phyloP scores from a whole-genome alignment of 2,888 invertebrate species.

The Mycalesis mineus region DNA sequence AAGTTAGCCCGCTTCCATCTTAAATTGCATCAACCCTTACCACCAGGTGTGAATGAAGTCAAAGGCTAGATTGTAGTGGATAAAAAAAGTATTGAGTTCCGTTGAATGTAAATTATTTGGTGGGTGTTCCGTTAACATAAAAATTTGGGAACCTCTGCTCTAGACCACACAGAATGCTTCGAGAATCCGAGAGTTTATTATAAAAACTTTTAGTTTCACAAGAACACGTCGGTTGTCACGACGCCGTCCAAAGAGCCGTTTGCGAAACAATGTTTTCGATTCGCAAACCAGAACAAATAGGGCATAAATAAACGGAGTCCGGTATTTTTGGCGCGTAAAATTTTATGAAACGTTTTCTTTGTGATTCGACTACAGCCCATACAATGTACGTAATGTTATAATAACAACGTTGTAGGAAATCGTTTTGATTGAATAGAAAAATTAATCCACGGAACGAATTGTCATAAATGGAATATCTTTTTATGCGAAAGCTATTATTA shows the following conservation, averaged over 20 bases:
- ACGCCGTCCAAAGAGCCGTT: slow-evolving; percentile 9
- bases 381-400: not conserved
- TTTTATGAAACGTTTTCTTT: slow-evolving; percentile 15
- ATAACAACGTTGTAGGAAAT: slow-evolving; percentile 1
- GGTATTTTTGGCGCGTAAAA: slow-evolving; percentile 7
- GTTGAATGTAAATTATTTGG: too few relatives aligned
- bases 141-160: too few relatives aligned
- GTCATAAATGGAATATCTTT: slow-evolving; percentile 1
- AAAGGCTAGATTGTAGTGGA: too few relatives aligned
- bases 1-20: too few relatives aligned
- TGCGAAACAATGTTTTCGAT: slow-evolving; percentile 15
- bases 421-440: not conserved
- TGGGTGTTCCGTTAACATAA: too few relatives aligned
- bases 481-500: not conserved
- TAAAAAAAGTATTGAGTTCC: too few relatives aligned
- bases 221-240: slow-evolving; percentile 15
- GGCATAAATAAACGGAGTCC: slow-evolving; percentile 20
- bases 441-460: slow-evolving; percentile 6
- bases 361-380: not conserved
- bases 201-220: slow-evolving; percentile 20
- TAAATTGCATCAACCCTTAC: too few relatives aligned
- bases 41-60: too few relatives aligned
- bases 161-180: slow-evolving; percentile 28
- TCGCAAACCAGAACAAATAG: slow-evolving; percentile 24
- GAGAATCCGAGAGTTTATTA: slow-evolving; percentile 12